Conservation (phyloP, 2,888 invertebrate species). For the Nomada fabriciana region DNA sequence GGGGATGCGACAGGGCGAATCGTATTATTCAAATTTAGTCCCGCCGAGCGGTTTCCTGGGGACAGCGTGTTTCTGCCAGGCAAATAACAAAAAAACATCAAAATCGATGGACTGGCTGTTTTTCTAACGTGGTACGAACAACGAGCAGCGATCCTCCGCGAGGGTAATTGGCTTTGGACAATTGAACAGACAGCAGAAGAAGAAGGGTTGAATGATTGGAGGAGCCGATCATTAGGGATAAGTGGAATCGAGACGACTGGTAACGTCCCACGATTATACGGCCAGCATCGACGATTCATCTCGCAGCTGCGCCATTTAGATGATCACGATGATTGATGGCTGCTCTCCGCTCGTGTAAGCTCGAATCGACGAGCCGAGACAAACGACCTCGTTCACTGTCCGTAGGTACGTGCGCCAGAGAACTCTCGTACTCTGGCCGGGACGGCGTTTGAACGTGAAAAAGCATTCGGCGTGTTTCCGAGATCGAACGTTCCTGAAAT, state of each 20-base stretch:
- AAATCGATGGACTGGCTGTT: not conserved
- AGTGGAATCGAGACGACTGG: slow-evolving; percentile 64
- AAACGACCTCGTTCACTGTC: slow-evolving; percentile 44
- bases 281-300: slow-evolving; percentile 58
- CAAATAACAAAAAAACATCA: not conserved
- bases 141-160: not conserved
- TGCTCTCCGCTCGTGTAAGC: slow-evolving; percentile 38
- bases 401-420: slow-evolving; percentile 5
- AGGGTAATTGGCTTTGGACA: slow-evolving; percentile 31
- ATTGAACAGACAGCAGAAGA: not conserved
- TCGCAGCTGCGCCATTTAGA: slow-evolving; percentile 60
- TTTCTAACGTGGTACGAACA: not conserved
- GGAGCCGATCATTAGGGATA: slow-evolving; percentile 54
- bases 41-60: not conserved
- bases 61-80: not conserved
- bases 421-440: not conserved
- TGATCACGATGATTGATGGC: slow-evolving; percentile 65
- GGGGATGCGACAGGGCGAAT: not conserved
- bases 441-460: slow-evolving; percentile 16
- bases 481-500: not conserved
- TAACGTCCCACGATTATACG: slow-evolving; percentile 48
- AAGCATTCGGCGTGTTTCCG: not conserved
- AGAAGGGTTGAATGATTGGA: slow-evolving; percentile 30
- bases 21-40: not conserved
- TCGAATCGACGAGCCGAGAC: slow-evolving; percentile 50